These are phyloP conservation scores for Emys orbicularis DNA, from an alignment of 2,797 vertebrate species.

Conservation along the genomic window DNA sequence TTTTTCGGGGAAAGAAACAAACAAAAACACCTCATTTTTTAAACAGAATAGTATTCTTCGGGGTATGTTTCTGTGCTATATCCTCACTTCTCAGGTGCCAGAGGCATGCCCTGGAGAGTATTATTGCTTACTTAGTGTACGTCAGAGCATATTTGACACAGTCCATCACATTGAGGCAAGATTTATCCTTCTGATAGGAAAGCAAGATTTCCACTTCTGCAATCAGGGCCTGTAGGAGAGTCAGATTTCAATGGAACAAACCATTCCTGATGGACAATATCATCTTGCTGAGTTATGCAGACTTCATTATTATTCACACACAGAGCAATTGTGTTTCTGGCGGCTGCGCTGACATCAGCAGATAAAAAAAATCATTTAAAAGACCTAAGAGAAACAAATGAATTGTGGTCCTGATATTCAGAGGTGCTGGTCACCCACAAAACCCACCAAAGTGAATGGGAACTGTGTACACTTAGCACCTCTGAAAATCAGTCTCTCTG, in stretches of 20 bases:
- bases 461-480: not conserved
- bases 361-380: constrained; percentile 18
- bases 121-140: constrained; percentile 66
- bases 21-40: not conserved
- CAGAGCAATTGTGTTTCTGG: not conserved
- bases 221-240: constrained; percentile 6
- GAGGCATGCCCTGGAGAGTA: constrained; percentile 53
- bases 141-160: constrained; percentile 70
- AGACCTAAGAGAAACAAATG: constrained; percentile 39
- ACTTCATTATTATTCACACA: not conserved
- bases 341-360: not conserved
- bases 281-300: not conserved
- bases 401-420: not conserved
- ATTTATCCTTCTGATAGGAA: constrained; percentile 62
- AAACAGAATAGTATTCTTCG: constrained; percentile 40
- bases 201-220: constrained; percentile 34
- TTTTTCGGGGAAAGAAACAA: not conserved
- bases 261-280: constrained; percentile 30
- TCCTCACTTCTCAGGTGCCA: constrained; percentile 54
- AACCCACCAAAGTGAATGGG: constrained; percentile 32
- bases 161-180: constrained; percentile 56
- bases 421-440: not conserved
- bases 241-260: not conserved
- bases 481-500: not conserved
- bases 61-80: constrained; percentile 48